phyloP scores from a whole-genome alignment of 2,113 vertebrate genomes.

The Pithys albifrons region DNA sequence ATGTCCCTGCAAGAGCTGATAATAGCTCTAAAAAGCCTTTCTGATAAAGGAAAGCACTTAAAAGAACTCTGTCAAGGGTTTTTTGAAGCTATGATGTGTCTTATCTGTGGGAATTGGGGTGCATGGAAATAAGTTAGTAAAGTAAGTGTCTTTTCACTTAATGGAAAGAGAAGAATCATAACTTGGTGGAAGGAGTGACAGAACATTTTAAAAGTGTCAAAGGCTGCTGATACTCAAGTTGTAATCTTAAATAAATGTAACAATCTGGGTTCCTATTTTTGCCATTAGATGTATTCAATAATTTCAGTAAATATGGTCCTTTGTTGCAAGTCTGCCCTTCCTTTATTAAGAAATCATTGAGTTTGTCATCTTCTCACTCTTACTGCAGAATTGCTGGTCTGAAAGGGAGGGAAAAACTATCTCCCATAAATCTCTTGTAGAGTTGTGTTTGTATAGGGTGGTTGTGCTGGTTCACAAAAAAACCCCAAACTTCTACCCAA shows the following conservation, averaged over 20 bases:
- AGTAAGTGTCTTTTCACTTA: not conserved
- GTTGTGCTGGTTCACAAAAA: not conserved
- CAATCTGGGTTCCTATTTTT: not conserved
- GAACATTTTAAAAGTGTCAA: constrained; percentile 1
- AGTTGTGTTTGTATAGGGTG: not conserved
- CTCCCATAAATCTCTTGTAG: not conserved
- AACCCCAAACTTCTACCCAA: accelerated
- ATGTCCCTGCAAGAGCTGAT: not conserved
- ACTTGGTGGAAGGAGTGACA: not conserved
- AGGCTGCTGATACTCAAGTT: not conserved
- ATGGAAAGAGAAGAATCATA: not conserved
- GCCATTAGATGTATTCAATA: not conserved
- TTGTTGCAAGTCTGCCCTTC: not conserved
- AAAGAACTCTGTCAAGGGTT: not conserved
- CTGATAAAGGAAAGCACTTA: not conserved
- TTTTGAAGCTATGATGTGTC: not conserved
- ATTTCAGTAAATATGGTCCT: not conserved
- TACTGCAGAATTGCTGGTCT: not conserved
- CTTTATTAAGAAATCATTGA: not conserved
- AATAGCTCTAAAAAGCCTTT: not conserved
- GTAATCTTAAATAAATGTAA: constrained; percentile 1
- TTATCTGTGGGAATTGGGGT: not conserved
- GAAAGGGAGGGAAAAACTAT: not conserved
- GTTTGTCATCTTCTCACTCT: not conserved
- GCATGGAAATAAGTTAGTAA: not conserved